Percentiles rank a stretch among this genome's conserved stretches.
phyloP scores from a whole-genome alignment of 2,113 vertebrate species.

The Lontra canadensis region DNA sequence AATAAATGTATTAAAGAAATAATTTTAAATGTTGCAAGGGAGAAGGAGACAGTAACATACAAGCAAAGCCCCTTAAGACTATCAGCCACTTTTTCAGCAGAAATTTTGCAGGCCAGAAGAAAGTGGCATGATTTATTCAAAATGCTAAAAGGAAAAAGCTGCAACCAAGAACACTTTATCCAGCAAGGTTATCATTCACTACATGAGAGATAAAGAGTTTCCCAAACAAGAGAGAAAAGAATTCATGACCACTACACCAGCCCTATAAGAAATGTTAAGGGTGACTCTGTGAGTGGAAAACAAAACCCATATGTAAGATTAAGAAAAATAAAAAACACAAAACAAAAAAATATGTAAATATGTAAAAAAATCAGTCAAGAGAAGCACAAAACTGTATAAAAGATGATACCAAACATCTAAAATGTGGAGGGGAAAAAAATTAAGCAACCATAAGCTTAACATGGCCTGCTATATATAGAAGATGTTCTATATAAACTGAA shows the following conservation, averaged over 20 bases:
- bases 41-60: too few species aligned
- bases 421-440: background rate
- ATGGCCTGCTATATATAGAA: background rate
- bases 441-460: background rate
- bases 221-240: background rate
- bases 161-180: background rate
- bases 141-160: background rate
- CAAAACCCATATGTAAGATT: background rate
- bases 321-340: background rate
- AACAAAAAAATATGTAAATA: background rate
- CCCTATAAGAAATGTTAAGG: background rate
- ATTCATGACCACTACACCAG: background rate
- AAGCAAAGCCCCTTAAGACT: background rate
- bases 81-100: background rate
- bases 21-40: too few species aligned
- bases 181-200: background rate
- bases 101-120: background rate
- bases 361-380: background rate
- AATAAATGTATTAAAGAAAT: too few species aligned
- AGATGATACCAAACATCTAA: background rate
- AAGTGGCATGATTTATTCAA: background rate
- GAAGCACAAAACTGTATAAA: background rate
- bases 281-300: background rate
- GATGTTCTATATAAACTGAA: background rate
- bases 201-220: background rate